Conservation (phyloP, 2,113 vertebrate species). For the Aptenodytes patagonicus region DNA sequence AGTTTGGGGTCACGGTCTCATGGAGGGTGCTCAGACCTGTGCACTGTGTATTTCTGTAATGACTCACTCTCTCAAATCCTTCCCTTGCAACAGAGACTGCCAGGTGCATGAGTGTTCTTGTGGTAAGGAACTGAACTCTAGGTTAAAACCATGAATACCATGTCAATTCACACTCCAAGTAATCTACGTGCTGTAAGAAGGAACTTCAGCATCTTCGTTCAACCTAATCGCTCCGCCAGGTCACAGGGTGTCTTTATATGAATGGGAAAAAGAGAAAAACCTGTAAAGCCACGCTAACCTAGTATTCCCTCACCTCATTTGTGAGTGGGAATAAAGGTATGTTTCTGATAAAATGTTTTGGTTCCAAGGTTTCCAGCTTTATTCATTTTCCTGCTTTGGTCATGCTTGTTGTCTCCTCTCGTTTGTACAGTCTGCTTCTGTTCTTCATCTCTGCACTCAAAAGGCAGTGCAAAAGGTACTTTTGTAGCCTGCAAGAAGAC, state of each 20-base stretch:
- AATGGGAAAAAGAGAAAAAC: neutral
- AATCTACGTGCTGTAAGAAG: neutral
- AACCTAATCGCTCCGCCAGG: fast-evolving
- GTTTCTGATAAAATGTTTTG: neutral
- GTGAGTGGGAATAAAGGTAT: neutral
- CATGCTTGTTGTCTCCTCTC: neutral
- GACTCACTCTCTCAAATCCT: neutral
- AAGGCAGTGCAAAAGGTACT: neutral
- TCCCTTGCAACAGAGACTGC: neutral
- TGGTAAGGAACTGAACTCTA: neutral
- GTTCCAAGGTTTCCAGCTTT: neutral
- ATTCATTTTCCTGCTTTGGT: neutral
- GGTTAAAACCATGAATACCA: neutral
- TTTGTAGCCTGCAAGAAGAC: neutral
- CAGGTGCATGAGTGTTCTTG: neutral
- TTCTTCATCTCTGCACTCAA: neutral
- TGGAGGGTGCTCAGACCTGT: neutral
- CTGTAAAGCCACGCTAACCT: neutral
- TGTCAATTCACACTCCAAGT: neutral
- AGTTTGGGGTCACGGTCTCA: fast-evolving
- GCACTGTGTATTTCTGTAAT: neutral
- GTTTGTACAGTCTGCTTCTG: neutral
- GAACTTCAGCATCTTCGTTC: neutral
- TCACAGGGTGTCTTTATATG: neutral
- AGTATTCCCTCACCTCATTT: neutral